Evolutionary conservation across 2,797 vertebrate genomes (phyloP), one percentile per base, ranked within the genome.

Genomic region (Manis pentadactyla): DNA sequence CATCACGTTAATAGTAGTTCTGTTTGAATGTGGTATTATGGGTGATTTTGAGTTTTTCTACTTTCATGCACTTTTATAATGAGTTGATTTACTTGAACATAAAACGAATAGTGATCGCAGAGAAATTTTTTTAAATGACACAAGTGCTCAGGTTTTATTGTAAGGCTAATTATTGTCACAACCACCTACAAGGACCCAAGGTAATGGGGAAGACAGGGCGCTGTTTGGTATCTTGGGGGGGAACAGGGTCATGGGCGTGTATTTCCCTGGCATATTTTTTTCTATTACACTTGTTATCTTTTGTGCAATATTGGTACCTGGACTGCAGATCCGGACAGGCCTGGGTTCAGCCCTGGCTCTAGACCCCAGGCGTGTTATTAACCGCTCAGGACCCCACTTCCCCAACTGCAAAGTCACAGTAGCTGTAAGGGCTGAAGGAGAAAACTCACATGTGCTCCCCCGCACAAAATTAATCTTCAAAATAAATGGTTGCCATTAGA

Each of bases 11-110:
- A 14, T 4, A 5, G 49, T 18, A 39, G 31, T 63, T 83, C 15
- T 18, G 15, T 57, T 66, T 64, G 73, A 53, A 90, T 2, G 15
- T 64, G 29, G 34, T 64, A n/a, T 78, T 73, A 7, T 15, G 11
- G n/a, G 53, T 29, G 49, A 75, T 49, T 96, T 63, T 63, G 10
- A 78, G 37, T 61, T 64, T 57, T 68, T 4, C 42, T 49, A 59
- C 68, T 83, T 87, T 81, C 39, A 27, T 90, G 73, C 23, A 37
- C 55, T 81, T 87, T 93, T 79, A 61, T 37, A 77, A 71, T 29
- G 51, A 96, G 46, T 64, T 51, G 84, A 49, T 77, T 84, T 94
- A 84, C 63, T 93, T 89, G n/a, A 79, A 97, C 96, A 91, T 18
- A 66, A 63, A 31, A 75, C 90, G 90, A 79, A 93, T 93, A 79